Percentiles rank a stretch among this genome's conserved stretches.
phyloP scores from a whole-genome alignment of 2,888 invertebrate genomes.

The Stomorhina lunata region DNA sequence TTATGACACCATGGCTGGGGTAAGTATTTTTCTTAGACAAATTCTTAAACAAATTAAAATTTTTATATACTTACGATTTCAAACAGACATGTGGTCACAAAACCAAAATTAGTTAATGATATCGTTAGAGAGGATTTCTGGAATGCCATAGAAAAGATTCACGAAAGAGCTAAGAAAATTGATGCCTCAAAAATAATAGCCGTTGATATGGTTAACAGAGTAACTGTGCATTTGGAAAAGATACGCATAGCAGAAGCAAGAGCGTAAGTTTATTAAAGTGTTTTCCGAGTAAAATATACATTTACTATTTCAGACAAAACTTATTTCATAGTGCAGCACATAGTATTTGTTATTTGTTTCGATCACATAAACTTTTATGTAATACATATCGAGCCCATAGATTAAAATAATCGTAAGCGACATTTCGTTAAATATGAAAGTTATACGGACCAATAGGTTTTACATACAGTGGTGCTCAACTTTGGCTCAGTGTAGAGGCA shows the following conservation, averaged over 20 bases:
- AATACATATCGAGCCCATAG: too few species aligned
- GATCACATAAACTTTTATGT: too few species aligned
- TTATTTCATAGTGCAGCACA: too few species aligned
- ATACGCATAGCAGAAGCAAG: conserved; percentile 88
- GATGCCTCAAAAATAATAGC: conserved; percentile 92
- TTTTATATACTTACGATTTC: conserved; percentile 37
- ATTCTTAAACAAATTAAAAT: too few species aligned
- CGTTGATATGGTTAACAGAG: conserved; percentile 89
- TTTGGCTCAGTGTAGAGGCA: too few species aligned
- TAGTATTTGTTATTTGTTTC: too few species aligned
- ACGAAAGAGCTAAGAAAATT: conserved; percentile 86
- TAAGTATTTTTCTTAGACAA: conserved; percentile 69
- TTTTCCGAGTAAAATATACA: too few species aligned
- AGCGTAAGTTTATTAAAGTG: conserved; percentile 83
- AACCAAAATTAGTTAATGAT: conserved; percentile 84
- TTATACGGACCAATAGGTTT: too few species aligned
- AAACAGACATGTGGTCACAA: conserved; percentile 83
- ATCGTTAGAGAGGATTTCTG: conserved; percentile 90
- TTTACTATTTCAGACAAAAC: too few species aligned
- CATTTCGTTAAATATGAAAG: too few species aligned
- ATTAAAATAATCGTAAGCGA: too few species aligned
- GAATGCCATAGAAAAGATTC: conserved; percentile 88
- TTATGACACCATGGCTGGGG: conserved; percentile 87
- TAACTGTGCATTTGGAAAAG: conserved; percentile 92
- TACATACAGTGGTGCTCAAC: too few species aligned